Conservation (phyloP, 35 echinoderm and acorn worm genomes). For the Ptychodera flava region DNA sequence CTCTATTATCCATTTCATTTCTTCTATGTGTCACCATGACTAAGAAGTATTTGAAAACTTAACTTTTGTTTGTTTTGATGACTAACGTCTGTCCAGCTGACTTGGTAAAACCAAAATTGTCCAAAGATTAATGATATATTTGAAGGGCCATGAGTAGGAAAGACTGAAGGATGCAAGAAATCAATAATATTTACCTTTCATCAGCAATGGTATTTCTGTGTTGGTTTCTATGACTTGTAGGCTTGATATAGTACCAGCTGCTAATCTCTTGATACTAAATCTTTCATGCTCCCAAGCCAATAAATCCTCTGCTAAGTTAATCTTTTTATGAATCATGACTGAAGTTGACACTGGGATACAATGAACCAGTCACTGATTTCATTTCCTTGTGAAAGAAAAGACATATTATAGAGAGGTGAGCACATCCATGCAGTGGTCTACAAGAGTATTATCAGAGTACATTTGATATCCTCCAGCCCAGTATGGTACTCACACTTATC, state of each 20-base stretch:
- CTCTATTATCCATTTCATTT: too few relatives aligned
- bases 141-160: too few relatives aligned
- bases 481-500: too few relatives aligned
- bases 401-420: not conserved
- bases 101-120: too few relatives aligned
- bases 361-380: constrained; percentile 30
- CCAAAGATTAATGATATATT: too few relatives aligned
- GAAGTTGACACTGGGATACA: constrained; percentile 81
- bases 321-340: constrained; percentile 97
- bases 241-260: constrained; percentile 75
- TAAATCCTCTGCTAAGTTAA: constrained; percentile 91
- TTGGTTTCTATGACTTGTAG: constrained; percentile 30
- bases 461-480: not conserved
- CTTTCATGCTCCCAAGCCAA: constrained; percentile 96
- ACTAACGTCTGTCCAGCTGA: too few relatives aligned
- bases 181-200: constrained; percentile 93
- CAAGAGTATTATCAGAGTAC: not conserved
- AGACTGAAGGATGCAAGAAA: too few relatives aligned
- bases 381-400: constrained; percentile 46
- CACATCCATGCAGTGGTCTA: not conserved
- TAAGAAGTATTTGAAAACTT: too few relatives aligned
- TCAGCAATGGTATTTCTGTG: constrained; percentile 58
- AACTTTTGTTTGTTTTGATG: too few relatives aligned
- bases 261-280: constrained; percentile 80
- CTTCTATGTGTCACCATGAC: too few relatives aligned